These are phyloP conservation scores for Leiothrix lutea DNA, from an alignment of 2,113 vertebrate genomes.

Conservation along the genomic window DNA sequence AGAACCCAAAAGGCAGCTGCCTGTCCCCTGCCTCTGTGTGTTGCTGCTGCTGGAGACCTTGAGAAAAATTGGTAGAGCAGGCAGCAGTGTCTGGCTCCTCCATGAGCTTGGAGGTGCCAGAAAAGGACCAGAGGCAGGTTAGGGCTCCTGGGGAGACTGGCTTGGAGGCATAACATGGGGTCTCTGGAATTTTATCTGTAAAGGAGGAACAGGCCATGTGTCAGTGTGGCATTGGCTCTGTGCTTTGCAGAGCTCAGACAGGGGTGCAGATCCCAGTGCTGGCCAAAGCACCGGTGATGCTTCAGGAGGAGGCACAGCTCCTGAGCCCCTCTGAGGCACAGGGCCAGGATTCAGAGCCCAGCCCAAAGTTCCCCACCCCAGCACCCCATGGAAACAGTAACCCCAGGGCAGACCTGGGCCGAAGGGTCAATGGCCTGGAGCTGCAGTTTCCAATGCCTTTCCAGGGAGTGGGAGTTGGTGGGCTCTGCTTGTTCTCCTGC, in stretches of 20 bases:
- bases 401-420: not conserved
- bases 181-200: conserved; percentile 38
- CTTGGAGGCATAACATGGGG: not conserved
- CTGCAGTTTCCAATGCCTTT: not conserved
- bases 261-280: rapidly evolving
- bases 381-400: not conserved
- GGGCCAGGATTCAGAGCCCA: not conserved
- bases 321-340: not conserved
- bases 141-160: not conserved
- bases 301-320: rapidly evolving
- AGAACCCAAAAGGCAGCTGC: not conserved
- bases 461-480: not conserved
- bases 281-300: not conserved
- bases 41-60: rapidly evolving
- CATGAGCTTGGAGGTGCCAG: rapidly evolving
- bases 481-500: not conserved
- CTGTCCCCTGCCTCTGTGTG: rapidly evolving
- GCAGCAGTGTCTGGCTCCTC: not conserved
- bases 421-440: conserved; percentile 10
- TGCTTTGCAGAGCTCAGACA: rapidly evolving
- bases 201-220: not conserved
- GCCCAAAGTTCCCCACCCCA: rapidly evolving
- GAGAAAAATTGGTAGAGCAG: rapidly evolving
- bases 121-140: not conserved
- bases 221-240: not conserved